Conservation (phyloP, 2,888 invertebrate species). For the Polyommatus icarus region DNA sequence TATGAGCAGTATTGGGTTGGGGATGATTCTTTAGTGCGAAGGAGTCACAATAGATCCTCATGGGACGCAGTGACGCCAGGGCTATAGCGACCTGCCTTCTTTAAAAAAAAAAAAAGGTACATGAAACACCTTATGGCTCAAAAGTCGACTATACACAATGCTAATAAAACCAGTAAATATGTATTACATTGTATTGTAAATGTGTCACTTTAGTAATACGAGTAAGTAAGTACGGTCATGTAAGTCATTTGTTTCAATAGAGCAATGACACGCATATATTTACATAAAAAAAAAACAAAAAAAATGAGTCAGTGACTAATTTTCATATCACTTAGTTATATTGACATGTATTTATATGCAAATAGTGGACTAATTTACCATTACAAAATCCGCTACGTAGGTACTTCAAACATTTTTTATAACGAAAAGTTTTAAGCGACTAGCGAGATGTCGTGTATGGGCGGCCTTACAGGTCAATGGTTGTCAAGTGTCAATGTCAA, state of each 20-base stretch:
- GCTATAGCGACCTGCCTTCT: too few relatives aligned
- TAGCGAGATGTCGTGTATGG: not conserved
- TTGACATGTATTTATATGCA: not conserved
- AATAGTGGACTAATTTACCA: not conserved
- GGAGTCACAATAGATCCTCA: too few relatives aligned
- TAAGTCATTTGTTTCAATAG: not conserved
- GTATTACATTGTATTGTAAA: too few relatives aligned
- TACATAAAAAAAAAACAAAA: not conserved
- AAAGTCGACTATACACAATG: too few relatives aligned
- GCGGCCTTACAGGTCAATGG: not conserved
- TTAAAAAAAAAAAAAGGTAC: too few relatives aligned
- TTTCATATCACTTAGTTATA: not conserved
- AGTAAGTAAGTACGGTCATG: not conserved
- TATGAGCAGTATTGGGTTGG: too few relatives aligned
- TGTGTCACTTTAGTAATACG: not conserved
- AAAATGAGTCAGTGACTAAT: not conserved
- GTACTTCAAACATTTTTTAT: too few relatives aligned
- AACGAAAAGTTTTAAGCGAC: not conserved
- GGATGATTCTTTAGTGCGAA: too few relatives aligned
- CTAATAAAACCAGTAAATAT: too few relatives aligned
- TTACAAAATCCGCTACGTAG: too few relatives aligned
- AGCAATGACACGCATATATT: not conserved
- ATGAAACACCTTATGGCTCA: too few relatives aligned
- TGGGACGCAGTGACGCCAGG: too few relatives aligned
- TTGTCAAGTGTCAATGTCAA: constrained; percentile 8